These are phyloP conservation scores for Sycophaga agraensis DNA, from an alignment of 1,140 invertebrate genomes.

Conservation along the genomic window DNA sequence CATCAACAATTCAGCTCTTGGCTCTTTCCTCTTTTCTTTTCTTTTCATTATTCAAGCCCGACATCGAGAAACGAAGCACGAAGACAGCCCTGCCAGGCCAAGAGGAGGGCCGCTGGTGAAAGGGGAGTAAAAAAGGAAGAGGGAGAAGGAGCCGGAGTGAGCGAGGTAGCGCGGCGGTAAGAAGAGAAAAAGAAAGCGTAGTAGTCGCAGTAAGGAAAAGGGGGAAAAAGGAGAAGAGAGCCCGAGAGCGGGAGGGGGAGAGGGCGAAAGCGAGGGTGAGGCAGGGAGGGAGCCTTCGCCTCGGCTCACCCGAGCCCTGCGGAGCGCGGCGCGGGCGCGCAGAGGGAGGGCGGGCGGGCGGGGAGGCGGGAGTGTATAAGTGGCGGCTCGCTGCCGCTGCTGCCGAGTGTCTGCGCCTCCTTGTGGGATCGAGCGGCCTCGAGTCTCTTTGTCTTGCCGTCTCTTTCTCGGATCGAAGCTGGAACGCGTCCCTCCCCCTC, in stretches of 20 bases:
- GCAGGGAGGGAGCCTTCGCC: constrained; percentile 30
- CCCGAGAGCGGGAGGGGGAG: not conserved
- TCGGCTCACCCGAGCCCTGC: no score
- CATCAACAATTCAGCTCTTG: constrained; percentile 15
- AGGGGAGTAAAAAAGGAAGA: not conserved
- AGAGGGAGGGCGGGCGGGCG: constrained; percentile 2
- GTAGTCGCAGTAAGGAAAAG: no score
- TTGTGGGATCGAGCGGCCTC: constrained; percentile 43
- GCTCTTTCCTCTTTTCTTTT: not conserved
- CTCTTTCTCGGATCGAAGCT: constrained; percentile 42
- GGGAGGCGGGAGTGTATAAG: constrained; percentile 41
- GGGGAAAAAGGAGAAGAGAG: constrained; percentile 9
- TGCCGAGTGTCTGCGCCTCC: constrained; percentile 47
- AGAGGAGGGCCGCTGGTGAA: not conserved
- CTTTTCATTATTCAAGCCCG: constrained; percentile 22
- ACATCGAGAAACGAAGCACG: constrained; percentile 24
- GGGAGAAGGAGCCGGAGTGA: not conserved
- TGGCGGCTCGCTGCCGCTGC: constrained; percentile 25
- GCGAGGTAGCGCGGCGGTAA: not conserved
- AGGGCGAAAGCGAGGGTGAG: constrained; percentile 21
- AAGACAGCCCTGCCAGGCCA: not conserved
- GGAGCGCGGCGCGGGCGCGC: no score
- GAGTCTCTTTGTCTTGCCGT: constrained; percentile 35
- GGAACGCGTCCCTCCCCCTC: constrained; percentile 7
- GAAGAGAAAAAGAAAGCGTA: not conserved